Evolutionary conservation across 2,797 vertebrate species (phyloP).

Genomic region (Tinamus major): DNA sequence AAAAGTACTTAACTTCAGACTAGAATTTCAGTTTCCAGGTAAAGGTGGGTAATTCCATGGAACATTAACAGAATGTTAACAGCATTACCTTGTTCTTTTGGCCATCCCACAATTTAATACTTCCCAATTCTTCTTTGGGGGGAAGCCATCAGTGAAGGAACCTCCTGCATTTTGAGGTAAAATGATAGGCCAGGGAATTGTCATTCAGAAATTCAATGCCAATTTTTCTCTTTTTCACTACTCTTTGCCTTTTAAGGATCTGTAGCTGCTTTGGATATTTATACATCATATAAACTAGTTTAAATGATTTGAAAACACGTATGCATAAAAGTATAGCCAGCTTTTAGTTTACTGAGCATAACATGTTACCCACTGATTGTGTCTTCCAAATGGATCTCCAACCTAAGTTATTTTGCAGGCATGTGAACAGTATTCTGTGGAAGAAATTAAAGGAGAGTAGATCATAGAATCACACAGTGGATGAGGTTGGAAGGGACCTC

Average conservation of each 20-base stretch:
- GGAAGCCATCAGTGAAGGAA: background rate
- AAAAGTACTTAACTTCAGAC: background rate
- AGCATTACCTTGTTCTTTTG: background rate
- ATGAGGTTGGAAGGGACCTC: too few species aligned
- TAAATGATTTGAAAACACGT: constrained; percentile 81
- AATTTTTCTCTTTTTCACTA: background rate
- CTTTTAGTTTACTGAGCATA: constrained; percentile 62
- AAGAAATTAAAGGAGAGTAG: constrained; percentile 28
- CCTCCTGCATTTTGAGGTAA: background rate
- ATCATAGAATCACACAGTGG: background rate
- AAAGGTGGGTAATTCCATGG: constrained; percentile 11
- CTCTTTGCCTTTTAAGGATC: background rate
- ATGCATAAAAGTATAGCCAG: constrained; percentile 58
- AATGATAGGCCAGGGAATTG: background rate
- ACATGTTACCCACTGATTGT: constrained; percentile 43
- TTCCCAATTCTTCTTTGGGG: background rate
- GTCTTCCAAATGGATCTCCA: constrained; percentile 83
- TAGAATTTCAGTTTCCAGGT: background rate
- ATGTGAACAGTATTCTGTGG: constrained; percentile 76
- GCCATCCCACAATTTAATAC: background rate
- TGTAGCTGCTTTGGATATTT: constrained; percentile 34
- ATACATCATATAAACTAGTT: constrained; percentile 77
- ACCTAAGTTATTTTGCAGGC: constrained; percentile 82
- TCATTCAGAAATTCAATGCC: background rate
- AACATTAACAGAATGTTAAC: background rate